Evolutionary conservation across 2,113 vertebrate species (phyloP), one percentile per base, ranked within the genome.

Genomic region (Coptodon rendalli): DNA sequence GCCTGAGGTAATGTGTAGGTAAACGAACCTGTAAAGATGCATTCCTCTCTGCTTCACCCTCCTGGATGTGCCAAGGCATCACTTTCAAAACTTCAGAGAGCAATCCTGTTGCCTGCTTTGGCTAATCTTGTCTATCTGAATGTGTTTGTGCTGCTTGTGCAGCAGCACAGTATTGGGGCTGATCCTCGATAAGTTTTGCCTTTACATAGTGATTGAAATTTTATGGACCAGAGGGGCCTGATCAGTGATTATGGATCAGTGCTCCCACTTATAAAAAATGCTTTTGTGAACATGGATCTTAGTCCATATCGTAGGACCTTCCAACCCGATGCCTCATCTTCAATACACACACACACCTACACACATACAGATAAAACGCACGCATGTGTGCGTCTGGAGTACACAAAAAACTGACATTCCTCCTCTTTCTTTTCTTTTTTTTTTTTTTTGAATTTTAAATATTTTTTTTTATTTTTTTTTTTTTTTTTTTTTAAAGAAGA

Each of bases 281-380:
- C 91, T 94, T 94, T 94, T 95, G 91, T 95, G 93, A 95, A 93
- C 94, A 95, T 94, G 95, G 94, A 95, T 95, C 93, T 94, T 48
- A 85, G 82, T 94, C 93, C 91, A 82, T 90, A 80, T 87, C 80
- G 57, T 91, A 89, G 94, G 94, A 95, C 95, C 94, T 91, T 93
- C 90, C 80, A 93, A 95, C 93, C 88, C 84, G 89, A 95, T 96
- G 95, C 95, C 95, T 96, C 95, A 95, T 95, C 90, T 92, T 84
- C 84, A 88, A 87, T 71, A 88, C 83, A 93, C 84, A 92, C 84
- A 85, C 85, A 86, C 82, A 87, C 84, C 91, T 81, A 93, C 81
- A 85, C 45, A 89, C 50, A 89, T 27, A 89, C 71, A 89, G 34
- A 86, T 68, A 82, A 16, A 83, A 34, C 12, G 43, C 85, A 84